Evolutionary conservation across 2,113 vertebrate species (phyloP).

Genomic region (Tor tambroides): DNA sequence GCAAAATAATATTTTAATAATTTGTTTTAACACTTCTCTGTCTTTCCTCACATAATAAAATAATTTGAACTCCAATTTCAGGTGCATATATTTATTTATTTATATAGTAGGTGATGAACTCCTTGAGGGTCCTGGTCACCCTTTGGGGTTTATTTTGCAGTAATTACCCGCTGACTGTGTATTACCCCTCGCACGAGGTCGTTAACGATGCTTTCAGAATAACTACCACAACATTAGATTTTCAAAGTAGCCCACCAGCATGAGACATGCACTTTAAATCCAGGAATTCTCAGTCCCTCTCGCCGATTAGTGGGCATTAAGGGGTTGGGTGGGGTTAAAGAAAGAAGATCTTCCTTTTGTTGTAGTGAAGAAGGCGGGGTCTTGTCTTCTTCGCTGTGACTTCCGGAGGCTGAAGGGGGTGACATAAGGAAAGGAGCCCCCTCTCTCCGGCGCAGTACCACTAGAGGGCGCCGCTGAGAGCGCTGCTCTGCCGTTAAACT

Average conservation of each 20-base stretch:
- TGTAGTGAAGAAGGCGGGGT: too few species aligned
- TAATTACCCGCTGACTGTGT: background rate
- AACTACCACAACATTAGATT: background rate
- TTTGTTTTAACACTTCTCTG: background rate
- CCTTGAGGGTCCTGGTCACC: background rate
- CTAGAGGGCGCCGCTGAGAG: too few species aligned
- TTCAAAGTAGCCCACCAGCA: background rate
- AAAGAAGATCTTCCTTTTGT: constrained; percentile 48
- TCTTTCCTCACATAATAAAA: background rate
- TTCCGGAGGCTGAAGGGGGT: too few species aligned
- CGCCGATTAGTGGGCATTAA: constrained; percentile 43
- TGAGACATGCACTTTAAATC: constrained; percentile 31
- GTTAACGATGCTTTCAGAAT: background rate
- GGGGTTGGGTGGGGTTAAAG: constrained; percentile 36
- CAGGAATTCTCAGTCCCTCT: constrained; percentile 32
- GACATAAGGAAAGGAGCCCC: too few species aligned
- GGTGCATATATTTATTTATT: background rate
- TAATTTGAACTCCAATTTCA: background rate
- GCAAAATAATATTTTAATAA: background rate
- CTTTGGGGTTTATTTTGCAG: background rate
- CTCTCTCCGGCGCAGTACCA: too few species aligned
- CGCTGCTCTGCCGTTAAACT: too few species aligned
- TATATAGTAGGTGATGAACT: background rate
- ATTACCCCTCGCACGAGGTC: background rate
- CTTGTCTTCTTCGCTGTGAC: too few species aligned